phyloP scores from a whole-genome alignment of 2,888 invertebrate genomes.

The Scaptomyza flava region DNA sequence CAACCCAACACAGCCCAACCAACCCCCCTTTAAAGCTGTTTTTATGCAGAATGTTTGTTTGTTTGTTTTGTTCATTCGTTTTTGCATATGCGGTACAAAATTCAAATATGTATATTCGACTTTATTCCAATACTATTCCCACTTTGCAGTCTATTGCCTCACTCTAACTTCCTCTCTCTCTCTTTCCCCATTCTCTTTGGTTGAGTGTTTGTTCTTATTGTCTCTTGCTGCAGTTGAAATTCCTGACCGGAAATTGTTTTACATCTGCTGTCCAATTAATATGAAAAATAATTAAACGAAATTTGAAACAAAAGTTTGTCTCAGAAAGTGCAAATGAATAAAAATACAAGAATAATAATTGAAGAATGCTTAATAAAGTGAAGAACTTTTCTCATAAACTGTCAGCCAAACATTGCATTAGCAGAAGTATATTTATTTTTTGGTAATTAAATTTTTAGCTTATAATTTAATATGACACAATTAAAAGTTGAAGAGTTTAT shows the following conservation, averaged over 20 bases:
- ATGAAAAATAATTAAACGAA: constrained; percentile 54
- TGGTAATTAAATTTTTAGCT: no score
- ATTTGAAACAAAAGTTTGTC: constrained; percentile 9
- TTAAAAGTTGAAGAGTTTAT: not conserved
- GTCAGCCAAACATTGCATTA: not conserved
- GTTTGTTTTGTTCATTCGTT: constrained; percentile 39
- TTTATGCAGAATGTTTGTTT: constrained; percentile 17
- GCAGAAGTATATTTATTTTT: not conserved
- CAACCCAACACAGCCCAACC: no score
- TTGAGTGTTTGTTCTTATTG: constrained; percentile 15
- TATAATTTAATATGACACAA: no score
- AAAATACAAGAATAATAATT: not conserved
- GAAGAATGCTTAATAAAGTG: not conserved
- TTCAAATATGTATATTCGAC: constrained; percentile 48
- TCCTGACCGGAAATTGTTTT: constrained; percentile 79
- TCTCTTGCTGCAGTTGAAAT: constrained; percentile 57
- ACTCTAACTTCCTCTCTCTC: not conserved
- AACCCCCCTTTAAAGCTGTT: not conserved
- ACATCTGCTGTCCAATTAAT: constrained; percentile 74
- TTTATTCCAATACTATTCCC: constrained; percentile 41
- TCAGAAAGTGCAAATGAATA: not conserved
- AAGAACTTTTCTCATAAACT: not conserved
- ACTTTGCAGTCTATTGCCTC: not conserved
- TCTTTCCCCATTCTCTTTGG: not conserved
- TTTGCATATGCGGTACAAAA: constrained; percentile 40